Base-by-base conservation (phyloP, 2,888 invertebrate species). In the Tipula confusa region DNA sequence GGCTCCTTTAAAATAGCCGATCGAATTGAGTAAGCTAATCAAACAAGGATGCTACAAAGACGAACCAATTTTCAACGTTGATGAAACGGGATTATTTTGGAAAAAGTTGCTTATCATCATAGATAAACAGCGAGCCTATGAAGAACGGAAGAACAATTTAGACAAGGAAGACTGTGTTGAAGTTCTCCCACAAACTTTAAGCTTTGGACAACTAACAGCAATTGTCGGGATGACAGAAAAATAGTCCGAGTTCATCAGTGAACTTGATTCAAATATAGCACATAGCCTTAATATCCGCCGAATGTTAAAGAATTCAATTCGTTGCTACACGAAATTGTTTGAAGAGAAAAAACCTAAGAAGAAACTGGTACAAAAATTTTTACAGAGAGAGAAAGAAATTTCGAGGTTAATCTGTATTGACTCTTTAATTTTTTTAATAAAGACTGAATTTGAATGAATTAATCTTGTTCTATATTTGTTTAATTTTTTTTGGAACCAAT, bases 11-110 rank as follows among this genome's bases (percentile, higher is more conserved):
- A 64, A n/a, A 64, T 64, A 64, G 7, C 64, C 64, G 2, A 64
- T n/a, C 64, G 64, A 64, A 64, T 64, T 64, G 6, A 64, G n/a
- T 64, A n/a, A 4, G n/a, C 9, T 48, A 48, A 48, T 48, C 6
- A 7, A 48, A 2, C 48, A 48, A 48, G 48, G 48, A 3, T 1
- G 48, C 2, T 6, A 3, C 48, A 48, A 15, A 48, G 48, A 48
- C 4, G 48, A 48, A 48, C 31, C 3, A 48, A 48, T 48, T 48
- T 48, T 48, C 48, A 48, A 48, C 48, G 48, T 48, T 48, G 48
- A 48, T 48, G 48, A 48, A 48, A 48, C 48, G 48, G 48, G 48
- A 48, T 48, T 48, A 48, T 48, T 48, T 48, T 48, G 48, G 48
- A 3, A 48, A 48, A 48, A 48, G 18, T 48, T 48, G 48, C 64